These are phyloP conservation scores for Brachionus paranguensis DNA, from an alignment of 1,140 invertebrate species.

Conservation along the genomic window DNA sequence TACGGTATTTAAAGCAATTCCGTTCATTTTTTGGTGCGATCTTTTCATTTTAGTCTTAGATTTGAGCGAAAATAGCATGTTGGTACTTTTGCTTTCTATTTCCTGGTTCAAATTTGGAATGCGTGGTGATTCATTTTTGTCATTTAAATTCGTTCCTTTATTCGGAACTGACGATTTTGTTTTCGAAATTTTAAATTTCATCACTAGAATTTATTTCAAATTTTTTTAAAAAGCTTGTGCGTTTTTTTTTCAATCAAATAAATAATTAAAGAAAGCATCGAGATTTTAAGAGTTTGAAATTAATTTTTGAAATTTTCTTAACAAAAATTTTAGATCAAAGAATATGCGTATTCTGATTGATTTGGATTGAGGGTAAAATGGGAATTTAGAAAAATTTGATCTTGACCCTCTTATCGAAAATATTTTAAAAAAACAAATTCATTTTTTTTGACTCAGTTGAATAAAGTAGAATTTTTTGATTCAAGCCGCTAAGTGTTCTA, in stretches of 20 bases:
- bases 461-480: not conserved
- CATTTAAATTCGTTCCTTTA: not conserved
- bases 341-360: no score
- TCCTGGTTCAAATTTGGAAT: not conserved
- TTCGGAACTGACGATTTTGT: not conserved
- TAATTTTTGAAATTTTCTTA: not conserved
- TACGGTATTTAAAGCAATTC: not conserved
- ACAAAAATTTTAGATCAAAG: not conserved
- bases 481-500: not conserved
- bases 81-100: not conserved
- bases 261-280: not conserved
- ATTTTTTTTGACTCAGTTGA: not conserved
- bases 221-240: not conserved
- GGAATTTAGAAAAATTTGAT: not conserved
- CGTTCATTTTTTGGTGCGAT: not conserved
- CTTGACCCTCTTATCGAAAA: not conserved
- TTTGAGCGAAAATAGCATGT: not conserved
- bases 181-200: conserved; percentile 3
- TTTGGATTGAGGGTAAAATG: no score
- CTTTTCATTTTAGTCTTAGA: conserved; percentile 19
- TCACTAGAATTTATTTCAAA: not conserved
- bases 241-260: not conserved
- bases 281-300: not conserved
- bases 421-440: not conserved
- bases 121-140: not conserved